A percentile compares a stretch with the other conserved stretches of the same genome.
phyloP scores from a whole-genome alignment of 1,140 invertebrate genomes.

The Gryllus bimaculatus region DNA sequence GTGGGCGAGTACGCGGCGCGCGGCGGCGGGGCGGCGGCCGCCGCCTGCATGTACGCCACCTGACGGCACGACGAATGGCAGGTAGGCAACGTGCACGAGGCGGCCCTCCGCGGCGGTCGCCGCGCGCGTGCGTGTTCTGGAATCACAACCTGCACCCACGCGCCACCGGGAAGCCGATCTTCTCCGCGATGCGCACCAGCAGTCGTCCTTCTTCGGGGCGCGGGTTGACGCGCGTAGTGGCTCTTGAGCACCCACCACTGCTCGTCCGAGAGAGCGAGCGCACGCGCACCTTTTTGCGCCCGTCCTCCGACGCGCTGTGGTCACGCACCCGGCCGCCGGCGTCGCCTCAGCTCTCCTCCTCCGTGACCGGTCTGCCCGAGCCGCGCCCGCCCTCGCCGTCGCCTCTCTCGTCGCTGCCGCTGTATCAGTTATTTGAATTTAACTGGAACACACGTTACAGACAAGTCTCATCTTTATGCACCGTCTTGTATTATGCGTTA shows the following conservation, averaged over 20 bases:
- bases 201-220: constrained; percentile 90
- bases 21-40: constrained; percentile 42
- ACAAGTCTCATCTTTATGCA: no score
- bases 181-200: constrained; percentile 77
- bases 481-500: no score
- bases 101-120: constrained; percentile 68
- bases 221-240: constrained; percentile 78
- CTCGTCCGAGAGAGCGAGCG: constrained; percentile 87
- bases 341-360: constrained; percentile 35
- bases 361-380: not conserved
- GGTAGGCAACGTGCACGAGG: constrained; percentile 44
- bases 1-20: not conserved
- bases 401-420: constrained; percentile 25
- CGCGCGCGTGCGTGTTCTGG: constrained; percentile 90
- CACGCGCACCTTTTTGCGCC: constrained; percentile 65
- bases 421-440: no score
- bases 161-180: constrained; percentile 82
- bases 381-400: constrained; percentile 38
- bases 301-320: constrained; percentile 41
- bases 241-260: constrained; percentile 80
- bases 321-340: constrained; percentile 41
- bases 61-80: constrained; percentile 26
- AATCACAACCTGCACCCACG: constrained; percentile 97
- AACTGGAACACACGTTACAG: no score
- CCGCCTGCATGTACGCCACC: constrained; percentile 62